Conservation (phyloP, 2,797 vertebrate genomes). For the Dicrostonyx torquatus region DNA sequence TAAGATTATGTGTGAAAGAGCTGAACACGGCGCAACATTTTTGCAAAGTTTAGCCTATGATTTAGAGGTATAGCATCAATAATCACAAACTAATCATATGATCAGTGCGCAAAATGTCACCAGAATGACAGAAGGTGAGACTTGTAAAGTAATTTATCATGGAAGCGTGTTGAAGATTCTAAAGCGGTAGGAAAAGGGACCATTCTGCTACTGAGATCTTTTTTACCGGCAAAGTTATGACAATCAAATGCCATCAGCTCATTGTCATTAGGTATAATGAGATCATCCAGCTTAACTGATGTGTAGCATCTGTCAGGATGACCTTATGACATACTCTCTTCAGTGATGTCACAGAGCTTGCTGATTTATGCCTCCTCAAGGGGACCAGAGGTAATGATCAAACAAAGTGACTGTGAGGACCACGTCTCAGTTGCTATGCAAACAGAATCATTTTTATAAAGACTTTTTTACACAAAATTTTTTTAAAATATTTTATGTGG, state of each 20-base stretch:
- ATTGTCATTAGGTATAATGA: slow-evolving; percentile 77
- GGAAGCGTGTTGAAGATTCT: slow-evolving; percentile 52
- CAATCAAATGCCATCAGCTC: slow-evolving; percentile 73
- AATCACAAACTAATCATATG: slow-evolving; percentile 25
- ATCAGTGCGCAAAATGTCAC: slow-evolving; percentile 73
- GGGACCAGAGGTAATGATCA: neutral
- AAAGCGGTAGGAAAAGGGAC: slow-evolving; percentile 45
- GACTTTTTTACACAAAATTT: neutral
- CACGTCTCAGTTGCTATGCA: neutral
- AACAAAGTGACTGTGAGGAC: neutral
- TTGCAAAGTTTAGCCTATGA: slow-evolving; percentile 29
- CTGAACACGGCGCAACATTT: neutral
- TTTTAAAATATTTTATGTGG: no score
- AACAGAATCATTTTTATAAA: neutral
- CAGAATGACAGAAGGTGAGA: slow-evolving; percentile 70
- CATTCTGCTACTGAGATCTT: slow-evolving; percentile 61
- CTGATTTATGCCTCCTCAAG: slow-evolving; percentile 54
- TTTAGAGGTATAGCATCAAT: neutral
- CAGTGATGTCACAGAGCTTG: slow-evolving; percentile 58
- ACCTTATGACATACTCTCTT: slow-evolving; percentile 58
- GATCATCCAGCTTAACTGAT: slow-evolving; percentile 70
- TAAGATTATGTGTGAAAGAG: slow-evolving; percentile 42
- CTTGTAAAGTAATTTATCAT: slow-evolving; percentile 66
- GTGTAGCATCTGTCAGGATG: slow-evolving; percentile 69
- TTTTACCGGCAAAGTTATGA: slow-evolving; percentile 69